Percentiles rank a stretch among this genome's conserved stretches.
Conservation (phyloP, 2,113 vertebrate species). For the Bujurquina vittata region DNA sequence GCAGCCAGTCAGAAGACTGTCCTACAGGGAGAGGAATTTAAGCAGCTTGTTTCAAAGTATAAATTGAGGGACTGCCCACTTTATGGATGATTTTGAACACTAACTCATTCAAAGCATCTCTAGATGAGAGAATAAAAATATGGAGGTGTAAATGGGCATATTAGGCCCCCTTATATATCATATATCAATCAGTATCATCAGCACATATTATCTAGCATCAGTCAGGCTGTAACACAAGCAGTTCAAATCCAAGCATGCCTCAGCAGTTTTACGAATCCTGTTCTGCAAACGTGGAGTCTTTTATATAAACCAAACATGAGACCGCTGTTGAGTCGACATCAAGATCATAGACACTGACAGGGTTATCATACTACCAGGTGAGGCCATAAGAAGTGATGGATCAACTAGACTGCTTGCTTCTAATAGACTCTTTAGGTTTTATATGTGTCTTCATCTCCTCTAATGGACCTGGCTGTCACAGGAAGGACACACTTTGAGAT, state of each 20-base stretch:
- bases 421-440: constrained; percentile 57
- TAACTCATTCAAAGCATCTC: not conserved
- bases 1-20: not conserved
- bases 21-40: not conserved
- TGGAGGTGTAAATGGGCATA: not conserved
- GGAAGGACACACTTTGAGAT: constrained; percentile 46
- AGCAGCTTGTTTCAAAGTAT: not conserved
- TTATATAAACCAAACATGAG: constrained; percentile 32
- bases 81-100: not conserved
- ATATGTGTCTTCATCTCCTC: constrained; percentile 62
- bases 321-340: constrained; percentile 18
- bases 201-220: not conserved
- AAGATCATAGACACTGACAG: constrained; percentile 14
- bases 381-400: constrained; percentile 38
- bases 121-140: not conserved
- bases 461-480: constrained; percentile 46
- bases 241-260: not conserved
- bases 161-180: not conserved
- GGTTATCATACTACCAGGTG: constrained; percentile 12
- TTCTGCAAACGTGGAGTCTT: not conserved
- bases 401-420: constrained; percentile 25
- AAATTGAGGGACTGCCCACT: not conserved
- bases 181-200: not conserved
- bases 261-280: constrained; percentile 26
- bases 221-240: constrained; percentile 19